Evolutionary conservation across 2,888 invertebrate species (phyloP), one percentile per base, ranked within the genome.

Genomic region (Danaus chrysippus): DNA sequence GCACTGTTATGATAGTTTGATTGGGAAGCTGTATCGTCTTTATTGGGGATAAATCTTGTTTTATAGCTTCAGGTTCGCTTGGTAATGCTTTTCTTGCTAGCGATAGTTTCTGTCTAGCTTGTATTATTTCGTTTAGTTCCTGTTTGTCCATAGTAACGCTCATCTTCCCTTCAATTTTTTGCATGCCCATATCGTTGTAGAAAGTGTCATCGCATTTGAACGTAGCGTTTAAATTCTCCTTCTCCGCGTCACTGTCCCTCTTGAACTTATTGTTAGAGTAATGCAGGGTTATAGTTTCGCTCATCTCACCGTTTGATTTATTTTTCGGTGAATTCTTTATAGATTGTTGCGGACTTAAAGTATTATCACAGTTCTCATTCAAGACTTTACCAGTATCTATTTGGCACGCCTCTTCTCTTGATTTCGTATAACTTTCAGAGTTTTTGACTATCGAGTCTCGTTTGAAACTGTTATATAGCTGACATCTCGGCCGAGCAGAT

Each of bases 41-140:
- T n/a, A 82, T 79, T 0, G 84, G 79, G 0, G 81, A 76, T 0
- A 78, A 68, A 8, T 87, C 86, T 72, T 82, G 82, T 53, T 78
- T 81, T 0, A 71, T 64, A 59, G 78, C 84, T 0, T 83, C 84
- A 0, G 84, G 78, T 17, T 90, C 89, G 0, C 72, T 81, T 0
- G 90, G 90, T 57, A 91, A 73, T 0, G 82, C 86, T 71, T 83
- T 87, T 56, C 91, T 79, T 0, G 91, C 91, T 52, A 90, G 65
- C 0, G 90, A 90, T 11, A 91, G 68, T 68, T 91, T 91, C 61
- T 91, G 90, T 10, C 91, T 70, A 15, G 91, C 91, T 67, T 90
- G 91, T 58, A 89, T 90, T 1, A 91, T 91, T 63, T 91, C 91
- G 56, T 90, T 91, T 55, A 91, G 60, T 66, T 91, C 91, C 61